A percentile compares a stretch with the other conserved stretches of the same genome.
phyloP scores from a whole-genome alignment of 1,140 invertebrate genomes.

The Eumeta japonica region DNA sequence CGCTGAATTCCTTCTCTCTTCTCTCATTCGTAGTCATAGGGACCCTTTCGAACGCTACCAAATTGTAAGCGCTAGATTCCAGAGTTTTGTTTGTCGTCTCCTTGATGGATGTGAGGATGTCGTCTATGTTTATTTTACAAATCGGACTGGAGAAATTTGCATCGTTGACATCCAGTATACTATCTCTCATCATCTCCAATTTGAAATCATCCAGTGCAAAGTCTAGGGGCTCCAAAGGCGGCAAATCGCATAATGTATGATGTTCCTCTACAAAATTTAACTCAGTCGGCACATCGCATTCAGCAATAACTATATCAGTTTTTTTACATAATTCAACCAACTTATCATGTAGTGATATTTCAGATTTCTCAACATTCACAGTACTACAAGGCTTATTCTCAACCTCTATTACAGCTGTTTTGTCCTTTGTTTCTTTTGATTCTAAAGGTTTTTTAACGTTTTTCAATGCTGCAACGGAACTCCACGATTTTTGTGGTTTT shows the following conservation, averaged over 20 bases:
- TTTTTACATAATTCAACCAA: slow-evolving; percentile 44
- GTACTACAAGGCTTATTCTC: slow-evolving; percentile 4
- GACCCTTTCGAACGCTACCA: slow-evolving; percentile 44
- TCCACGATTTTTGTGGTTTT: slow-evolving; percentile 35
- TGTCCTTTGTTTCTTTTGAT: slow-evolving; percentile 9
- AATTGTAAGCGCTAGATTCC: slow-evolving; percentile 38
- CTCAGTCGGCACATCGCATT: slow-evolving; percentile 44
- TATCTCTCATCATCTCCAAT: slow-evolving; percentile 48
- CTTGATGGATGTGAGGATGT: slow-evolving; percentile 45
- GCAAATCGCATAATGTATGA: slow-evolving; percentile 42
- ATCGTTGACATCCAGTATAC: slow-evolving; percentile 37
- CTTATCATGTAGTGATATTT: slow-evolving; percentile 40
- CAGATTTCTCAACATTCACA: slow-evolving; percentile 13
- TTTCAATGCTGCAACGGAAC: slow-evolving; percentile 36
- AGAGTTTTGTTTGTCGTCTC: slow-evolving; percentile 31
- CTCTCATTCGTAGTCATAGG: too few species aligned
- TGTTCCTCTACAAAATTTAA: slow-evolving; percentile 52
- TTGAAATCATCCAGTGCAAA: slow-evolving; percentile 48
- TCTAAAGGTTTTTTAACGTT: slow-evolving; percentile 23
- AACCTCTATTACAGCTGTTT: slow-evolving; percentile 6
- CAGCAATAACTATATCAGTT: slow-evolving; percentile 50
- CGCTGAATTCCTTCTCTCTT: slow-evolving; percentile 40
- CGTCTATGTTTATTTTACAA: slow-evolving; percentile 48
- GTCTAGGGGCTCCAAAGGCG: slow-evolving; percentile 44
- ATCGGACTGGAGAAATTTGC: slow-evolving; percentile 37